Evolutionary conservation across 2,113 vertebrate genomes (phyloP).

Genomic region (Podilymbus podiceps): DNA sequence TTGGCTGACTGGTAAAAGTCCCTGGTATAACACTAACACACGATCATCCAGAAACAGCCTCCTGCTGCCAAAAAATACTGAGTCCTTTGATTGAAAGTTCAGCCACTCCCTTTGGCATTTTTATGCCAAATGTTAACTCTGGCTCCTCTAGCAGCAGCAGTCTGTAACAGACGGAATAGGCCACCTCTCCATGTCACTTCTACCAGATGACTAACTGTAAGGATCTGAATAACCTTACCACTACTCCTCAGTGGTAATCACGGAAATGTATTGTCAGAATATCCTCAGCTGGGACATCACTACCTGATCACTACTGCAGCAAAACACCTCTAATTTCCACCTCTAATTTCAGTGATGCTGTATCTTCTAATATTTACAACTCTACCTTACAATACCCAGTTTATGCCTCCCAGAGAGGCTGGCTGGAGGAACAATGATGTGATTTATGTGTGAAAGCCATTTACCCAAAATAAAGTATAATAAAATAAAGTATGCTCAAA

Average conservation of each 20-base stretch:
- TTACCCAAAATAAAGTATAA: slow-evolving; percentile 23
- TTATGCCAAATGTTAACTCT: background rate
- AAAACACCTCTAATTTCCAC: background rate
- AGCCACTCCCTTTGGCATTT: slow-evolving; percentile 3
- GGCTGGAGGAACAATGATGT: background rate
- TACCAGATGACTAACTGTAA: background rate
- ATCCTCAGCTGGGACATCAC: background rate
- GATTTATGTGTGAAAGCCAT: background rate
- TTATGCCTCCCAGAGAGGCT: background rate
- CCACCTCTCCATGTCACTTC: background rate
- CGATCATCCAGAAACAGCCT: background rate
- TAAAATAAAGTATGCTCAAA: slow-evolving; percentile 5
- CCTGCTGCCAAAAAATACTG: background rate
- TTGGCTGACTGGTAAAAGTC: background rate
- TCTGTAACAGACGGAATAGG: background rate
- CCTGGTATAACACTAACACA: background rate
- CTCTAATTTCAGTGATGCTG: accelerated
- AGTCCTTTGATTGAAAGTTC: background rate
- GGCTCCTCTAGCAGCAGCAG: background rate
- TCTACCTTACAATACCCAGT: background rate
- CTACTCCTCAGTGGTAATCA: background rate
- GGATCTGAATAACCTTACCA: background rate
- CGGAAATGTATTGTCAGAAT: background rate
- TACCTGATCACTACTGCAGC: background rate
- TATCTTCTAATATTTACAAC: background rate